Base-by-base conservation (phyloP, 2,113 vertebrate species). In the Brachyistius frenatus region DNA sequence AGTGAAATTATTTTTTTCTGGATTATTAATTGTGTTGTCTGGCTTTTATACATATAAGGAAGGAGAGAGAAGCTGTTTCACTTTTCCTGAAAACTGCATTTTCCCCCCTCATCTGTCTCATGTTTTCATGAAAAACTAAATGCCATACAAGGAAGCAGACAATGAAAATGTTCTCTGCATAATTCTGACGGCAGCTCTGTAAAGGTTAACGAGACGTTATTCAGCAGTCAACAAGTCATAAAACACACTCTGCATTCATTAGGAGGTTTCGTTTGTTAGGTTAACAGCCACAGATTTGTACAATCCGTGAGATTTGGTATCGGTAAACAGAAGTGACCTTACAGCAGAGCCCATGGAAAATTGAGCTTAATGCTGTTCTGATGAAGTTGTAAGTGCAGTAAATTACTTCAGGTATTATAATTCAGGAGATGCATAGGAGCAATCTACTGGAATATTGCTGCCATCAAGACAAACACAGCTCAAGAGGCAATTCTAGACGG, bases 101-200 rank as follows among this genome's bases (percentile, higher is more conserved):
- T 23, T 23, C 23, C 23, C 64, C 66, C 15, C 32, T 85, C 71
- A 77, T 60, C 52, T 78, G 64, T 11, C 69, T 78, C 67, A 6
- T 80, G 83, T 80, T 65, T 83, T 39, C 63, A 81, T 86, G 78
- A 75, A 23, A 83, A 84, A 52, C 66, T 64, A 88, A 87, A 89
- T 82, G 69, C 31, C 80, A 70, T 44, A 66, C 66, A 62, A 69
- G 77, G 61, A 67, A 16, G 6, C 50, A 64, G 53, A 50, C 66
- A 62, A 84, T 65, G 44, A 73, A 54, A 70, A 46, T 33, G 47
- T 62, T 66, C 74, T 73, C 55, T 68, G 78, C 37, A 55, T 79
- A 66, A 66, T 57, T 71, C 69, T 33, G 35, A 78, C 32, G 8
- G 50, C 7, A 32, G 23, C 62, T 60, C 33, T 2, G 33, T 3